Evolutionary conservation across 2,113 vertebrate genomes (phyloP).

Genomic region (Callaeas wilsoni): DNA sequence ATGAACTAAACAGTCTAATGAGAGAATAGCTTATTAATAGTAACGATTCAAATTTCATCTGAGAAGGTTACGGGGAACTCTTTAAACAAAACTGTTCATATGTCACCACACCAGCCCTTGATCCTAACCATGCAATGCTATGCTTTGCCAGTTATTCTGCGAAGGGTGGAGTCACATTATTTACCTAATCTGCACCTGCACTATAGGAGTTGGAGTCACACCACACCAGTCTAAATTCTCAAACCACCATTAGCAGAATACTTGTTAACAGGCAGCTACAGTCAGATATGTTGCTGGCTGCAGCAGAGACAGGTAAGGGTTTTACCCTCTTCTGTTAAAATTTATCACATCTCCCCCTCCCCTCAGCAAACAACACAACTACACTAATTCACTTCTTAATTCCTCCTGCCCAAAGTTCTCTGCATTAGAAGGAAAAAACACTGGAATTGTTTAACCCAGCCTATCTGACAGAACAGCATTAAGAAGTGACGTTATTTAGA

Average conservation of each 20-base stretch:
- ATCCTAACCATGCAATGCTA: background rate
- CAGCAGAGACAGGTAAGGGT: background rate
- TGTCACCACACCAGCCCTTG: background rate
- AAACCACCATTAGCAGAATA: background rate
- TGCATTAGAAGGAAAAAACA: background rate
- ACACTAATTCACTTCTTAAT: background rate
- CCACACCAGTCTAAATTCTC: background rate
- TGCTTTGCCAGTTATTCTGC: background rate
- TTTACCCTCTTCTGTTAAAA: background rate
- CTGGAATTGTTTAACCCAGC: background rate
- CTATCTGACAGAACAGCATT: background rate
- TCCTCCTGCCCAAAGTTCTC: background rate
- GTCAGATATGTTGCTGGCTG: background rate
- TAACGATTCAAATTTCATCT: constrained; percentile 25
- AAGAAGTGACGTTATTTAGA: background rate
- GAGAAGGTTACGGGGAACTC: constrained; percentile 1
- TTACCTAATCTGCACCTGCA: background rate
- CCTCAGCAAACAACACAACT: background rate
- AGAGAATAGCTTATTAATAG: constrained; percentile 49
- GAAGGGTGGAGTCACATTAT: background rate
- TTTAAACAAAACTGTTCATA: background rate
- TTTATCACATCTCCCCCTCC: background rate
- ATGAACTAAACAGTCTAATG: background rate
- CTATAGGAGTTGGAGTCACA: background rate
- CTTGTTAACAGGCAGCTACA: background rate